Percentiles rank a stretch among this genome's conserved stretches.
These are phyloP conservation scores for Premnoplex brunnescens DNA, from an alignment of 2,797 vertebrate genomes.

Conservation along the genomic window DNA sequence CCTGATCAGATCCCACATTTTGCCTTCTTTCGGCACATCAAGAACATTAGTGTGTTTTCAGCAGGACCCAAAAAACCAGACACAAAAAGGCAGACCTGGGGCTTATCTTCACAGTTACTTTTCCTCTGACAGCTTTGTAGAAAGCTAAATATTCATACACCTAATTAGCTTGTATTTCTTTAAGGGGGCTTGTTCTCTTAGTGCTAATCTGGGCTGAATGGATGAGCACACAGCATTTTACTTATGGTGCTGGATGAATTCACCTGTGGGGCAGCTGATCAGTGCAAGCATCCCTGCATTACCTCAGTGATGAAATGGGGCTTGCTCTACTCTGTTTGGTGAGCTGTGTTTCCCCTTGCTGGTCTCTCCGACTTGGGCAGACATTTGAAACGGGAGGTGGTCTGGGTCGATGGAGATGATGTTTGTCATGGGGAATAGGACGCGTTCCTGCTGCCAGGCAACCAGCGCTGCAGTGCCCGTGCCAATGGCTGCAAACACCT, in stretches of 20 bases:
- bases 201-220: background rate
- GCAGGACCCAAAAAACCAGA: background rate
- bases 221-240: background rate
- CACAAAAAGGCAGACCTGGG: background rate
- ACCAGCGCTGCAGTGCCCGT: slow-evolving; percentile 43
- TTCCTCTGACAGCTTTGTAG: background rate
- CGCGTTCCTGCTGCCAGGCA: slow-evolving; percentile 57
- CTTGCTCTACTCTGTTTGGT: background rate
- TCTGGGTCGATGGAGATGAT: background rate
- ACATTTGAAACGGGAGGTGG: background rate
- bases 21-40: background rate
- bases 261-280: background rate
- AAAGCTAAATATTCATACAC: background rate
- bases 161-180: background rate
- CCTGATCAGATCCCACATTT: background rate
- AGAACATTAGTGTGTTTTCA: background rate
- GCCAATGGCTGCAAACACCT: slow-evolving; percentile 54
- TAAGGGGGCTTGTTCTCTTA: background rate
- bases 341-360: accelerated
- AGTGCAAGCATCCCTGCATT: background rate
- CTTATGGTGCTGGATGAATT: background rate
- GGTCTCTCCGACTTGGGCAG: background rate
- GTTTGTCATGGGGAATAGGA: slow-evolving; percentile 35
- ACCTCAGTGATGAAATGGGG: accelerated
- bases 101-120: background rate